phyloP scores from a whole-genome alignment of 2,113 vertebrate genomes.

The Psilopsiagon aymara region DNA sequence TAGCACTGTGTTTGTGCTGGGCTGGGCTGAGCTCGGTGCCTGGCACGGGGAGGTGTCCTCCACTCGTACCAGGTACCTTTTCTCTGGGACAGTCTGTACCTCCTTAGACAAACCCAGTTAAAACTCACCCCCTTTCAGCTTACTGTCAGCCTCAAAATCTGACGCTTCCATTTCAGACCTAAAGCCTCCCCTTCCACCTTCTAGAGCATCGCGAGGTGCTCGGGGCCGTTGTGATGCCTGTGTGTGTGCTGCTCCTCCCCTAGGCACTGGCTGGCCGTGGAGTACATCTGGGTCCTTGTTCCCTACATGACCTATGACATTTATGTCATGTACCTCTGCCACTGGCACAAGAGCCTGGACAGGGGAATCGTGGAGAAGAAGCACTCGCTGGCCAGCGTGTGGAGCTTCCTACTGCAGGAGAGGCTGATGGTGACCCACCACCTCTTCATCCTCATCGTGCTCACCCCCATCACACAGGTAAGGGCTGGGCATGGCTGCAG shows the following conservation, averaged over 20 bases:
- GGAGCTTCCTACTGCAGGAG: conserved; percentile 87
- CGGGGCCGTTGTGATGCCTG: rapidly evolving
- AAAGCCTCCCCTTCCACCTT: neutral
- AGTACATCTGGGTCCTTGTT: conserved; percentile 89
- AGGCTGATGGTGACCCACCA: conserved; percentile 94
- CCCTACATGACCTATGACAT: conserved; percentile 97
- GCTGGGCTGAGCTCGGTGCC: neutral
- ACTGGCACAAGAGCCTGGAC: conserved; percentile 87
- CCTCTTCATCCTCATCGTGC: conserved; percentile 86
- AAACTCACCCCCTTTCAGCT: neutral
- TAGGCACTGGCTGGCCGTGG: conserved; percentile 92
- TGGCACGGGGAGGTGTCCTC: neutral
- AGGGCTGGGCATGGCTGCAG: conserved; percentile 3
- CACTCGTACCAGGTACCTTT: neutral
- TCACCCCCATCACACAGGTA: conserved; percentile 91
- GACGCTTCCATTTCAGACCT: neutral
- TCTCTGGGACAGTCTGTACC: neutral
- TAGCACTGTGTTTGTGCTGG: neutral
- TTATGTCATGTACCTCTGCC: conserved; percentile 95
- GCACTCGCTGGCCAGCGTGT: conserved; percentile 78
- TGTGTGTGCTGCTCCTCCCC: conserved; percentile 28
- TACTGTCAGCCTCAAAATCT: neutral
- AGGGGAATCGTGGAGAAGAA: conserved; percentile 75
- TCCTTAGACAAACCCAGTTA: neutral
- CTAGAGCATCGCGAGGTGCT: rapidly evolving